Evolutionary conservation across 2,113 vertebrate species (phyloP).

Genomic region (Delphinus delphis): DNA sequence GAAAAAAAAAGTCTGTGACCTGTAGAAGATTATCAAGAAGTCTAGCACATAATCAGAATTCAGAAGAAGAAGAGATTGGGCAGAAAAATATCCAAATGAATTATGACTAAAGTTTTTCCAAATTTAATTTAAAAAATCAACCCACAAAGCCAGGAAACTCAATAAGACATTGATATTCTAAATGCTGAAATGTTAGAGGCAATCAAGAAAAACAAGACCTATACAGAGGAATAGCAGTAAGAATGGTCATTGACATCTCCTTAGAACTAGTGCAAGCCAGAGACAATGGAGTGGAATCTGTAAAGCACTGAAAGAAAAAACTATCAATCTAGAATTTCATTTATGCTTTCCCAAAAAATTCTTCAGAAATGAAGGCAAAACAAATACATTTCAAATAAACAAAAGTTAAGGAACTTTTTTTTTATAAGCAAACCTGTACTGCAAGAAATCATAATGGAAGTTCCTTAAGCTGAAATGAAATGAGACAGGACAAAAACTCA

Average conservation of each 20-base stretch:
- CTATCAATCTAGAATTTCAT: neutral
- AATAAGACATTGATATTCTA: neutral
- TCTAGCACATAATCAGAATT: neutral
- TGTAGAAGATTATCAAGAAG: neutral
- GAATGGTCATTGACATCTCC: neutral
- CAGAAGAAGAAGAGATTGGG: neutral
- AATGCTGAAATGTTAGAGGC: neutral
- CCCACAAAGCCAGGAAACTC: neutral
- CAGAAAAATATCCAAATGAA: neutral
- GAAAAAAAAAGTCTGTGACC: neutral
- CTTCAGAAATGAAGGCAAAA: neutral
- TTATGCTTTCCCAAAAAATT: neutral
- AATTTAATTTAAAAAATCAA: neutral
- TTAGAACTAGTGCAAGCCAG: neutral
- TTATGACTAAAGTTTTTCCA: neutral
- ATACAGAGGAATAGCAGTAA: neutral
- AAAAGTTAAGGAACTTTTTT: neutral
- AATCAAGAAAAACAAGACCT: neutral
- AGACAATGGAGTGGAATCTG: neutral
- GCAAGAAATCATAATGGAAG: neutral
- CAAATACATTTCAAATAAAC: neutral
- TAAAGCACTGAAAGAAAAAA: neutral
- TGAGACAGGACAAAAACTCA: neutral
- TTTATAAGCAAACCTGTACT: neutral
- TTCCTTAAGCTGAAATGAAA: neutral